phyloP scores from a whole-genome alignment of 2,113 vertebrate species.

The Pao palembangensis region DNA sequence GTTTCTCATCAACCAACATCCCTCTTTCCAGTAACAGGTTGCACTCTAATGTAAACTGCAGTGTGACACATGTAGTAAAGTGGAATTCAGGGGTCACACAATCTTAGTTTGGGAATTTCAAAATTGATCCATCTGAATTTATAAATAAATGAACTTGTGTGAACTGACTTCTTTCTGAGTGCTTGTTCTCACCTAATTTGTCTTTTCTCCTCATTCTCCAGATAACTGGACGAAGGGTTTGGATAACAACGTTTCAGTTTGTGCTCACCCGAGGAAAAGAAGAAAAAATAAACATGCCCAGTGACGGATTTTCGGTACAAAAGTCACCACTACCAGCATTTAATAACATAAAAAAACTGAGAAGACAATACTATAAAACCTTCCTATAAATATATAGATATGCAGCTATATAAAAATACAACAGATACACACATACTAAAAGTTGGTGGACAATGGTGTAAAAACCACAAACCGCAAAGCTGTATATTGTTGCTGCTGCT shows the following conservation, averaged over 20 bases:
- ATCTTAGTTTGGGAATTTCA: background rate
- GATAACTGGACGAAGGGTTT: conserved; percentile 64
- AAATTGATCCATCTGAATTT: background rate
- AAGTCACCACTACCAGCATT: conserved; percentile 63
- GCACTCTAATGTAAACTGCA: background rate
- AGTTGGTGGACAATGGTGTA: conserved; percentile 67
- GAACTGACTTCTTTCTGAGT: background rate
- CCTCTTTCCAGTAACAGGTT: background rate
- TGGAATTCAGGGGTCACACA: background rate
- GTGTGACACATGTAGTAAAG: conserved; percentile 6
- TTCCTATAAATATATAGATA: conserved; percentile 52
- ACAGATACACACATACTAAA: conserved; percentile 52
- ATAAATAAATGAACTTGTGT: background rate
- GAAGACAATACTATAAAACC: conserved; percentile 61
- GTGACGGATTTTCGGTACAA: conserved; percentile 71
- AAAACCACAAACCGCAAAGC: conserved; percentile 75
- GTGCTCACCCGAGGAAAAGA: conserved; percentile 59
- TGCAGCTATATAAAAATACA: conserved; percentile 58
- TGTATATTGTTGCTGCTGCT: conserved; percentile 80
- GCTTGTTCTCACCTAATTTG: conserved; percentile 5
- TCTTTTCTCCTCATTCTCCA: conserved; percentile 26
- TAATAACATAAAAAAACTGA: conserved; percentile 55
- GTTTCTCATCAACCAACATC: conserved; percentile 30
- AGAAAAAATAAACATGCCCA: conserved; percentile 46
- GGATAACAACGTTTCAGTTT: conserved; percentile 63